Conservation (phyloP, 2,797 vertebrate species). For the Acanthiza pusilla region DNA sequence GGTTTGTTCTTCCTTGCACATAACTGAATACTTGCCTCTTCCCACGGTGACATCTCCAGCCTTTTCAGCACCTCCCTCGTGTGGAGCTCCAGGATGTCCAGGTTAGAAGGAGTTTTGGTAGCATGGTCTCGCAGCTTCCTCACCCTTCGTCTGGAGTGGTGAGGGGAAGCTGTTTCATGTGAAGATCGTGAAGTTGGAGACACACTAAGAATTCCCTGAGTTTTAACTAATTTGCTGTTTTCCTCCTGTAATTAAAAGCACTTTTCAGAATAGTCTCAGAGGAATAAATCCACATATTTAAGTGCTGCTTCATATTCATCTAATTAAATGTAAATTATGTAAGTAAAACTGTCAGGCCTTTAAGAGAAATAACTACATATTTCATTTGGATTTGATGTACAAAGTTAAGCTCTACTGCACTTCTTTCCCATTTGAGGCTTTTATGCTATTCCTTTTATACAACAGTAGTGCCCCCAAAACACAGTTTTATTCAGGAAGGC, state of each 20-base stretch:
- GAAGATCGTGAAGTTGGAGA: conserved; percentile 85
- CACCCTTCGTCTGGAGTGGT: conserved; percentile 83
- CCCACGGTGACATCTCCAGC: conserved; percentile 90
- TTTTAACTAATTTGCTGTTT: conserved; percentile 87
- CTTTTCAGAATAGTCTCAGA: conserved; percentile 7
- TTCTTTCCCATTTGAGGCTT: neutral
- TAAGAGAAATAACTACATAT: neutral
- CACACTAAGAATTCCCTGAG: conserved; percentile 87
- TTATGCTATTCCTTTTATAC: neutral
- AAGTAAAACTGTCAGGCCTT: neutral
- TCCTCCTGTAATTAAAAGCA: conserved; percentile 83
- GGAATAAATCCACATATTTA: neutral
- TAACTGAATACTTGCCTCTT: conserved; percentile 81
- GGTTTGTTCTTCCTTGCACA: neutral
- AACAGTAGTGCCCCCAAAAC: neutral
- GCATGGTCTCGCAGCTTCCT: conserved; percentile 84
- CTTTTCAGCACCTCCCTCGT: conserved; percentile 92
- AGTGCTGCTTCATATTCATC: neutral
- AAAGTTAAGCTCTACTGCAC: neutral
- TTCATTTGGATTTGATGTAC: neutral
- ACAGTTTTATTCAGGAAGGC: neutral
- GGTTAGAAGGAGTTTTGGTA: conserved; percentile 85
- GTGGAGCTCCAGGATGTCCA: conserved; percentile 94
- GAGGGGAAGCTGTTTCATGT: conserved; percentile 78
- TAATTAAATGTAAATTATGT: neutral